These are phyloP conservation scores for Lophius piscatorius DNA, from an alignment of 2,113 vertebrate genomes.

Conservation along the genomic window DNA sequence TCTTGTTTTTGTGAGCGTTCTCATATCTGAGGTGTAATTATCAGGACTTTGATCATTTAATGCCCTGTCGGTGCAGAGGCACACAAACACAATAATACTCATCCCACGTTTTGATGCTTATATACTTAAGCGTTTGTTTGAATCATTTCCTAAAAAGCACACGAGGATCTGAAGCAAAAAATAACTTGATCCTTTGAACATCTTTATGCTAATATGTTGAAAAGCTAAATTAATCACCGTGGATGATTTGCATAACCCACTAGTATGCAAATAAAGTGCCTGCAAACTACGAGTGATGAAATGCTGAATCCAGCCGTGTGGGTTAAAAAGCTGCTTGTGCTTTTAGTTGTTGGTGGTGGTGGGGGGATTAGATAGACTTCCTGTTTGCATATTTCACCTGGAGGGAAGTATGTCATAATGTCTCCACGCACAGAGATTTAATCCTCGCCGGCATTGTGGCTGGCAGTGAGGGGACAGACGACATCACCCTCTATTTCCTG, in stretches of 20 bases:
- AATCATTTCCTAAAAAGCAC: conserved; percentile 32
- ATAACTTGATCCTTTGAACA: conserved; percentile 7
- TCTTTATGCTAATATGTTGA: conserved; percentile 42
- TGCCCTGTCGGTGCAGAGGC: neutral
- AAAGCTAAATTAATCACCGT: conserved; percentile 30
- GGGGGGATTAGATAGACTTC: neutral
- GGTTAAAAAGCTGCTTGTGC: conserved; percentile 11
- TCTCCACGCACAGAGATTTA: conserved; percentile 21
- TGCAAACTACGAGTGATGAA: conserved; percentile 35
- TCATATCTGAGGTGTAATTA: conserved; percentile 3
- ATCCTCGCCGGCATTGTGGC: conserved; percentile 16
- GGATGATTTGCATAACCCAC: conserved; percentile 49
- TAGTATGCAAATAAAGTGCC: conserved; percentile 43
- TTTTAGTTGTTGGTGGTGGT: neutral
- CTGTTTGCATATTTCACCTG: conserved; percentile 28
- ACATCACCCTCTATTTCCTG: conserved; percentile 22
- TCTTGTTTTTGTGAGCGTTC: neutral
- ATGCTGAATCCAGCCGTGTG: conserved; percentile 31
- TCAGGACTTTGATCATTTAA: conserved; percentile 4
- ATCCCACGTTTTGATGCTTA: too few relatives aligned
- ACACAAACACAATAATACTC: too few relatives aligned
- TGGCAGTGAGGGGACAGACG: neutral
- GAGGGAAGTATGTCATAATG: conserved; percentile 31
- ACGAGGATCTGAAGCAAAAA: conserved; percentile 8
- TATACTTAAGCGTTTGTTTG: too few relatives aligned